phyloP scores from a whole-genome alignment of 2,113 vertebrate genomes.

The Chinchilla lanigera region DNA sequence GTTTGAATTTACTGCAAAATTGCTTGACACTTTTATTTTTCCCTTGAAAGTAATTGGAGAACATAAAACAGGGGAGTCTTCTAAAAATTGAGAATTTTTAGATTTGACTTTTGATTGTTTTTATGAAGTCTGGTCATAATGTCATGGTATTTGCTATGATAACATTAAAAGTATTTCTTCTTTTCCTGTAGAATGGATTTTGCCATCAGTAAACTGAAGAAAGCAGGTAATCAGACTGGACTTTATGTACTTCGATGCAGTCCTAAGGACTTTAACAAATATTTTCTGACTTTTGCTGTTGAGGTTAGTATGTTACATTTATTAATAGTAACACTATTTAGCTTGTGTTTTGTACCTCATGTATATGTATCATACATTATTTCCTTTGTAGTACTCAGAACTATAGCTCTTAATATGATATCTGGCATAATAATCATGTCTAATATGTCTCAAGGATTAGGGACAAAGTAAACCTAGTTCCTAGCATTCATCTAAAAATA shows the following conservation, averaged over 20 bases:
- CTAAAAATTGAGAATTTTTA: constrained; percentile 17
- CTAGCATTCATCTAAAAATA: constrained; percentile 23
- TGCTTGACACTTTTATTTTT: constrained; percentile 4
- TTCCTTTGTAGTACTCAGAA: constrained; percentile 58
- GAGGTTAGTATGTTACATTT: constrained; percentile 90
- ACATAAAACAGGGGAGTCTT: neutral
- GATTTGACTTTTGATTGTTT: constrained; percentile 34
- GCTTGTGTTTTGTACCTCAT: neutral
- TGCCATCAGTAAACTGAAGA: constrained; percentile 93
- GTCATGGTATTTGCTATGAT: neutral
- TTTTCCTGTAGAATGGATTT: constrained; percentile 94
- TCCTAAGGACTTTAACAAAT: constrained; percentile 96
- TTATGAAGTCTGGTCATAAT: neutral
- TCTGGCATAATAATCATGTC: constrained; percentile 40
- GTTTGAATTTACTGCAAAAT: constrained; percentile 27
- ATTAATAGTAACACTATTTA: constrained; percentile 39
- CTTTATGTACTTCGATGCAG: constrained; percentile 96
- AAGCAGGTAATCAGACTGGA: constrained; percentile 93
- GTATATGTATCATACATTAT: neutral
- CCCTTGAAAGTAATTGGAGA: neutral
- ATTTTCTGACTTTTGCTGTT: constrained; percentile 96
- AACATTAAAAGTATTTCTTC: constrained; percentile 57
- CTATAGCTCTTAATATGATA: constrained; percentile 44
- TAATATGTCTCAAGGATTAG: constrained; percentile 37
- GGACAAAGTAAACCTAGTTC: neutral